phyloP scores from a whole-genome alignment of 2,888 invertebrate genomes.

The Daptonema setosum region DNA sequence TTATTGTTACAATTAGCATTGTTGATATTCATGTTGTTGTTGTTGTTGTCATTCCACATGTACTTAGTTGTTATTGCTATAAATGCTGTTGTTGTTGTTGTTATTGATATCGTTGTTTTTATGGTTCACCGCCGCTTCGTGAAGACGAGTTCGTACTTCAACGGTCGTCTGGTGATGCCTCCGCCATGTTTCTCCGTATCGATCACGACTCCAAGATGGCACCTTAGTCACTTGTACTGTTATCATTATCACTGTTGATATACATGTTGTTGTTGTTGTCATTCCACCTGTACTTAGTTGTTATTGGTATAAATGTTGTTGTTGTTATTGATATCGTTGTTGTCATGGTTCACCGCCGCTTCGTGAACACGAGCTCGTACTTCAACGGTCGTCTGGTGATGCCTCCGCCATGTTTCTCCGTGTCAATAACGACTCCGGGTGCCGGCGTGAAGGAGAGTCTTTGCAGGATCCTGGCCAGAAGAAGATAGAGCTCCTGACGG shows the following conservation, averaged over 20 bases:
- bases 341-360: background rate
- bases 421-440: background rate
- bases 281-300: no score
- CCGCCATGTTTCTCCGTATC: background rate
- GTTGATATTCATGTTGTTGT: no score
- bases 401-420: background rate
- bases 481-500: constrained; percentile 7
- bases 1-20: no score
- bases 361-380: background rate
- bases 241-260: no score
- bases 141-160: background rate
- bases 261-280: no score
- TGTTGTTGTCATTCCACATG: no score
- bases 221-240: no score
- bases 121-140: background rate
- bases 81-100: no score
- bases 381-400: background rate
- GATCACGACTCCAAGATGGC: background rate
- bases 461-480: constrained; percentile 1
- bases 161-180: background rate
- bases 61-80: no score
- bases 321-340: no score
- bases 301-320: no score
- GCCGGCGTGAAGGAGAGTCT: background rate
- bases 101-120: no score